Conservation (phyloP, 2,113 vertebrate genomes). For the Dicerorhinus sumatrensis region DNA sequence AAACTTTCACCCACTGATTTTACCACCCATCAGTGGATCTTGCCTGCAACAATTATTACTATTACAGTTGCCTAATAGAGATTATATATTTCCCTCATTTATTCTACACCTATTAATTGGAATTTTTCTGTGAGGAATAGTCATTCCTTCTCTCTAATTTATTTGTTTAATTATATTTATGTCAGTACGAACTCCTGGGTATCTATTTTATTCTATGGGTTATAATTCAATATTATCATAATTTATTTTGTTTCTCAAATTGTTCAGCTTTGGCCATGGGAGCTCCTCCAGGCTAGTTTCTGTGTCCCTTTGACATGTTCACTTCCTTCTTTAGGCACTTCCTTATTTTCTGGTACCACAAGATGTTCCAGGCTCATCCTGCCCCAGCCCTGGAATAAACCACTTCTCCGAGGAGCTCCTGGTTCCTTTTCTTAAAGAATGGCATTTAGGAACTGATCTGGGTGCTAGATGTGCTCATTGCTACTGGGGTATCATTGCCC, state of each 20-base stretch:
- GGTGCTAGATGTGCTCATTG: neutral
- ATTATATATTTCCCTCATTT: neutral
- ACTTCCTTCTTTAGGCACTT: neutral
- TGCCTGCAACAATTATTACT: neutral
- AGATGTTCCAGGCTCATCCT: neutral
- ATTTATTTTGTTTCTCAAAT: conserved; percentile 9
- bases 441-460: neutral
- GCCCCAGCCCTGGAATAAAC: neutral
- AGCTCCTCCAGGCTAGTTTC: neutral
- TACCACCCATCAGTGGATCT: neutral
- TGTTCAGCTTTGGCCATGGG: neutral
- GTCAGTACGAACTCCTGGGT: neutral
- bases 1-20: neutral
- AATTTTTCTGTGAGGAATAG: neutral
- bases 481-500: neutral
- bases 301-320: neutral
- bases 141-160: neutral
- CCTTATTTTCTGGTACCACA: neutral
- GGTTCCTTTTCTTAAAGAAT: conserved; percentile 4
- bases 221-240: neutral
- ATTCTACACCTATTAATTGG: neutral
- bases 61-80: neutral
- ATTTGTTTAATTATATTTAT: conserved; percentile 24
- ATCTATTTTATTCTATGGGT: neutral
- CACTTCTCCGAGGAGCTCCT: neutral